These are phyloP conservation scores for Ascaphus truei DNA, from an alignment of 2,113 vertebrate genomes.

Conservation along the genomic window DNA sequence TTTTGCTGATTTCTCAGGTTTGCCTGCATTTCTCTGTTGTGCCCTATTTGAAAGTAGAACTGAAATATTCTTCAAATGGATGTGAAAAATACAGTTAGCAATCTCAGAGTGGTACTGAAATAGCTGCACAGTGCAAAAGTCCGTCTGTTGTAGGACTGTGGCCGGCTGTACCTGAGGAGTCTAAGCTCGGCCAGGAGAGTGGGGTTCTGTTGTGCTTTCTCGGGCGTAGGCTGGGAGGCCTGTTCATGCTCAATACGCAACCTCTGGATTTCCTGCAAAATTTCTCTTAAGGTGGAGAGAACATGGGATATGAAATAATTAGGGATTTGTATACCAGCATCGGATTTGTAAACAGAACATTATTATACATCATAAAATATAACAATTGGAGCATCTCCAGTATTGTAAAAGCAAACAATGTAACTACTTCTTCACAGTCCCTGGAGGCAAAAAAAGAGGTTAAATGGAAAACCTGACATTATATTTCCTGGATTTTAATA, in stretches of 20 bases:
- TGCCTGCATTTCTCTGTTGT: no score
- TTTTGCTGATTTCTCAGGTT: no score
- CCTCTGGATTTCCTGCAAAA: slow-evolving; percentile 96
- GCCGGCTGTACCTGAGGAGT: slow-evolving; percentile 77
- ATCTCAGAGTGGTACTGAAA: no score
- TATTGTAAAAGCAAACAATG: background rate
- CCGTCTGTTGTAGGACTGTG: no score
- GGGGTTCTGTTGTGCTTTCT: slow-evolving; percentile 92
- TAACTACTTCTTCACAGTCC: background rate
- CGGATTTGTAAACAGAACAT: background rate
- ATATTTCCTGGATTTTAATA: no score
- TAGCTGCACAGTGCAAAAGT: no score
- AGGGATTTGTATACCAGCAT: no score
- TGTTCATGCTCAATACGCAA: slow-evolving; percentile 92
- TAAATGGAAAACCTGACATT: no score
- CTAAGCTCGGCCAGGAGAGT: slow-evolving; percentile 91
- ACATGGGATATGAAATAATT: slow-evolving; percentile 37
- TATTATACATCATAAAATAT: background rate
- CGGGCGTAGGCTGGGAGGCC: slow-evolving; percentile 86
- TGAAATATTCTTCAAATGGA: no score
- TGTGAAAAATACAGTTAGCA: no score
- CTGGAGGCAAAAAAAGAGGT: background rate
- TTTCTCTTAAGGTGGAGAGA: slow-evolving; percentile 76
- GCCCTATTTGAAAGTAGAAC: no score
- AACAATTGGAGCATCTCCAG: background rate